phyloP scores from a whole-genome alignment of 2,888 invertebrate genomes.

The Agrochola circellaris region DNA sequence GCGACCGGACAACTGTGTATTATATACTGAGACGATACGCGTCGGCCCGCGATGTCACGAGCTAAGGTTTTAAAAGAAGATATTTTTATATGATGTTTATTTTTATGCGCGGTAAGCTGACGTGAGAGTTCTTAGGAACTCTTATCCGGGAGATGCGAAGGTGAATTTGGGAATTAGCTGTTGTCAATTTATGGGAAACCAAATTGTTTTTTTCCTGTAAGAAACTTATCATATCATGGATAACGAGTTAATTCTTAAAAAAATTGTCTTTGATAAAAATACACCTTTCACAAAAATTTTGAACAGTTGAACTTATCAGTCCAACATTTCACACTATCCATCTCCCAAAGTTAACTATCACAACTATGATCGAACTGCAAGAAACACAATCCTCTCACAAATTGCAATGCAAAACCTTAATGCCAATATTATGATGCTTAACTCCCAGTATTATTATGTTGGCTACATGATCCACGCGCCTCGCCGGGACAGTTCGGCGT shows the following conservation, averaged over 20 bases:
- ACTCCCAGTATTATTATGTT: conserved; percentile 50
- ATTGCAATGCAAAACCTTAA: conserved; percentile 56
- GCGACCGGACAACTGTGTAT: conserved; percentile 73
- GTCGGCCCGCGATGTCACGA: conserved; percentile 58
- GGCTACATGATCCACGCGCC: conserved; percentile 54
- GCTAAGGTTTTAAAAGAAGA: conserved; percentile 46
- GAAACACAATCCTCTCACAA: conserved; percentile 34
- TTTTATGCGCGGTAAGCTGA: conserved; percentile 54
- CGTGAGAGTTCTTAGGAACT: conserved; percentile 14
- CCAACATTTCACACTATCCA: neutral
- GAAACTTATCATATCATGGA: neutral
- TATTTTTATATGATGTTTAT: conserved; percentile 58
- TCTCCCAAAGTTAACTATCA: neutral
- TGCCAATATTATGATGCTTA: conserved; percentile 59
- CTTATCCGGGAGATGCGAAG: neutral
- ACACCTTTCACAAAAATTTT: neutral
- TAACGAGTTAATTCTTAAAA: neutral
- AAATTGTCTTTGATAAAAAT: neutral
- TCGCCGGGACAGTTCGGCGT: conserved; percentile 53
- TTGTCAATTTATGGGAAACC: neutral
- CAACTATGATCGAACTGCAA: conserved; percentile 28
- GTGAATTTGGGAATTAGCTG: conserved; percentile 23
- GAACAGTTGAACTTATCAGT: neutral
- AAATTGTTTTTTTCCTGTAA: too few species aligned
- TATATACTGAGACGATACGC: conserved; percentile 67